These are phyloP conservation scores for Noctilio leporinus DNA, from an alignment of 2,113 vertebrate genomes.

Conservation along the genomic window DNA sequence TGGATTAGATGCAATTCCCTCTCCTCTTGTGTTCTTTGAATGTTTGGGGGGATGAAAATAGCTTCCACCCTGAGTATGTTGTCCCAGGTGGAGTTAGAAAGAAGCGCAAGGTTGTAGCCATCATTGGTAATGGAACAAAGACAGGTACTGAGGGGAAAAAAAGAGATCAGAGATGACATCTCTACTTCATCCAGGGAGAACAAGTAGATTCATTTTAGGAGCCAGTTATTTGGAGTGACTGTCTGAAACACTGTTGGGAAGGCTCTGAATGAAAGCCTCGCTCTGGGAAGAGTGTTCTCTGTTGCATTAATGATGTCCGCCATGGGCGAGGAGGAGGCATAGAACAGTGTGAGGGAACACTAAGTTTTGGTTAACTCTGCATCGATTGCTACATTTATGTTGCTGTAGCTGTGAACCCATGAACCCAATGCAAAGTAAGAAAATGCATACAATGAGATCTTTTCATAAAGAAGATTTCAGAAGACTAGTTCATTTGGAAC, in stretches of 20 bases:
- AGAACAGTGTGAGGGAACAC: rapidly evolving
- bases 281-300: not conserved
- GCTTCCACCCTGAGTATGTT: not conserved
- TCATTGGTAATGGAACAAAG: not conserved
- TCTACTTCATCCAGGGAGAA: not conserved
- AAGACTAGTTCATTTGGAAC: not conserved
- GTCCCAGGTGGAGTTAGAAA: not conserved
- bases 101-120: not conserved
- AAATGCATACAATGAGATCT: not conserved
- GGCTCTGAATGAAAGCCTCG: not conserved
- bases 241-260: not conserved
- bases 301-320: not conserved
- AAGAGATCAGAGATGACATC: not conserved
- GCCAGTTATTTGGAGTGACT: not conserved
- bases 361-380: not conserved
- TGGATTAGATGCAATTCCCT: not conserved
- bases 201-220: not conserved
- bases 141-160: not conserved
- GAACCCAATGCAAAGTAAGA: not conserved
- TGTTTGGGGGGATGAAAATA: not conserved
- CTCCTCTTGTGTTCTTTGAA: not conserved
- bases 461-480: not conserved
- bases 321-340: not conserved
- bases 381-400: not conserved
- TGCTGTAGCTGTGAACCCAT: not conserved